Evolutionary conservation across 1,140 invertebrate species (phyloP).

Genomic region (Solen grandis): DNA sequence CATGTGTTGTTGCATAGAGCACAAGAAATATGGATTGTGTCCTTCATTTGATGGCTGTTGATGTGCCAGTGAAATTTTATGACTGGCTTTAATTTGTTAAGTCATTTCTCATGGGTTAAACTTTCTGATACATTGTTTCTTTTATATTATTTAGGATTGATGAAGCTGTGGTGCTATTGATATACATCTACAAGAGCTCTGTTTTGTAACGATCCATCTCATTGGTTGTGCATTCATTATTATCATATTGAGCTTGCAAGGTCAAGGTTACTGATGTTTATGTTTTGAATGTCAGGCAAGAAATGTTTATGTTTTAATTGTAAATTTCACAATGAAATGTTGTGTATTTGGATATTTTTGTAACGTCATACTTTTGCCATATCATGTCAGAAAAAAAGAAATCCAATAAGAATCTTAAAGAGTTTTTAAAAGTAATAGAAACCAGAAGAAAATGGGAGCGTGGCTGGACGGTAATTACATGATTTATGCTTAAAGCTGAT

Average conservation of each 20-base stretch:
- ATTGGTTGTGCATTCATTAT: slow-evolving; percentile 40
- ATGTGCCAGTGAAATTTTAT: no score
- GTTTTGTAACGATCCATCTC: slow-evolving; percentile 27
- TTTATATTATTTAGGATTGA: no score
- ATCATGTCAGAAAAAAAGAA: slow-evolving; percentile 52
- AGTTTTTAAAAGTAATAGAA: slow-evolving; percentile 52
- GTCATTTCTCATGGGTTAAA: no score
- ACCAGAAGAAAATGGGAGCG: slow-evolving; percentile 27
- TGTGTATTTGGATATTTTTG: background rate
- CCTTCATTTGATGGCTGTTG: no score
- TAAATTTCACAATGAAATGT: slow-evolving; percentile 27
- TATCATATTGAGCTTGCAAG: slow-evolving; percentile 26
- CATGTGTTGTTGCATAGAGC: no score
- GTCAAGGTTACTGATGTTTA: slow-evolving; percentile 52
- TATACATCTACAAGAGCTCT: no score
- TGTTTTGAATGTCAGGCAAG: slow-evolving; percentile 49
- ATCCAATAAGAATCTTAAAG: slow-evolving; percentile 20
- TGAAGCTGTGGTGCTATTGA: no score
- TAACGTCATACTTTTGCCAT: slow-evolving; percentile 25
- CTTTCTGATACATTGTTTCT: no score
- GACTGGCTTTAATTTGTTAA: no score
- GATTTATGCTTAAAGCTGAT: no score
- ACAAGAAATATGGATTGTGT: no score
- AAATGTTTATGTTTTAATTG: slow-evolving; percentile 35
- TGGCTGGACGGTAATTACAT: slow-evolving; percentile 27